phyloP scores from a whole-genome alignment of 2,888 invertebrate species.

The Agrotis puta region DNA sequence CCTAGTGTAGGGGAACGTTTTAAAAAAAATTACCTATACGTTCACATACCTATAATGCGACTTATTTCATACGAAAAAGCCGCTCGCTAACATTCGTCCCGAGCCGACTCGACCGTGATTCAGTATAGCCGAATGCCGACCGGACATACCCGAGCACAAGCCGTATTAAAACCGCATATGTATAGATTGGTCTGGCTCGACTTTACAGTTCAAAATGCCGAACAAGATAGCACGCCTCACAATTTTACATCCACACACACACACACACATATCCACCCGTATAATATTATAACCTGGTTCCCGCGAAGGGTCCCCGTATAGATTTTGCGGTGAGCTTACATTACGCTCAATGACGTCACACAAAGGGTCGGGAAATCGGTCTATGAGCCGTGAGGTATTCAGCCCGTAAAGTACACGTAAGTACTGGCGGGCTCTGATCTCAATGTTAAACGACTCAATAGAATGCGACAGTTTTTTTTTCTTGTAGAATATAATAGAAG shows the following conservation, averaged over 20 bases:
- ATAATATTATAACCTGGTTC: conserved; percentile 49
- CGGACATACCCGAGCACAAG: too few relatives aligned
- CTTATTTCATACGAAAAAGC: too few relatives aligned
- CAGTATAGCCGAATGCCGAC: too few relatives aligned
- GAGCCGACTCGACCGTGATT: too few relatives aligned
- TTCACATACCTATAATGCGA: too few relatives aligned
- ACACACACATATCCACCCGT: neutral
- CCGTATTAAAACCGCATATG: too few relatives aligned
- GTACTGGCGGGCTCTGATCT: conserved; percentile 42
- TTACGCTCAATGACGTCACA: conserved; percentile 57
- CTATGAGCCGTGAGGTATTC: conserved; percentile 62
- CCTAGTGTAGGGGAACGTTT: too few relatives aligned
- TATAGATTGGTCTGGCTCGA: too few relatives aligned
- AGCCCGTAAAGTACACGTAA: conserved; percentile 43
- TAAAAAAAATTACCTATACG: too few relatives aligned
- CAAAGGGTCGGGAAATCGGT: conserved; percentile 62
- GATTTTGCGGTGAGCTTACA: conserved; percentile 57
- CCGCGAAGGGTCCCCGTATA: conserved; percentile 43
- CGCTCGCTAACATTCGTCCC: too few relatives aligned
- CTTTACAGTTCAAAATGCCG: too few relatives aligned
- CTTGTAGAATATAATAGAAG: neutral
- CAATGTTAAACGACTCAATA: conserved; percentile 47
- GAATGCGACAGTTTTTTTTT: conserved; percentile 7
- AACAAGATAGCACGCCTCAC: too few relatives aligned
- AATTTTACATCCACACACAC: neutral